Evolutionary conservation across 2,888 invertebrate species (phyloP).

Genomic region (Metopia argyrocephala): DNA sequence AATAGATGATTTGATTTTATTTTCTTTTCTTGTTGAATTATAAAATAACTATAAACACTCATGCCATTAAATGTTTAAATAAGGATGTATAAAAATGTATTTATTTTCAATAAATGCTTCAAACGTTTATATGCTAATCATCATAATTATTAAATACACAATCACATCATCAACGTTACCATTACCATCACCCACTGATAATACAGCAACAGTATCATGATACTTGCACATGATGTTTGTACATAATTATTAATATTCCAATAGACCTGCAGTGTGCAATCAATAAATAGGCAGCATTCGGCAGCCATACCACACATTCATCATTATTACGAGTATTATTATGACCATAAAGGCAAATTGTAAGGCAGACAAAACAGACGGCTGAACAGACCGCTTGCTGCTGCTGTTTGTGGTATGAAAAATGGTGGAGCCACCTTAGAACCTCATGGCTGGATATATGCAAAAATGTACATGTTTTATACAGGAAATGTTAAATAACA

Average conservation of each 20-base stretch:
- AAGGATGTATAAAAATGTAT: not conserved
- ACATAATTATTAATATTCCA: not conserved
- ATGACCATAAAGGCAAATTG: not conserved
- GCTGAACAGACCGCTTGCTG: not conserved
- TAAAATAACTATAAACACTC: too few relatives aligned
- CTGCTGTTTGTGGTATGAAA: not conserved
- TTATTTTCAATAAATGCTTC: not conserved
- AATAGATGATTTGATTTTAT: too few relatives aligned
- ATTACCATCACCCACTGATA: not conserved
- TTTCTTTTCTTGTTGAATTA: too few relatives aligned
- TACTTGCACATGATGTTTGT: slow-evolving; percentile 18
- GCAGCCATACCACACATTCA: not conserved
- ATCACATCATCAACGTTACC: not conserved
- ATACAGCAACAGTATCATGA: not conserved
- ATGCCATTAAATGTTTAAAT: too few relatives aligned
- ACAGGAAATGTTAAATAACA: slow-evolving; percentile 36
- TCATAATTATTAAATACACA: not conserved
- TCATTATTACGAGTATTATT: not conserved
- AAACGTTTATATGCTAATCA: not conserved
- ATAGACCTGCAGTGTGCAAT: not conserved
- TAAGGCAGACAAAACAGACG: not conserved
- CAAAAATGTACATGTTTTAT: slow-evolving; percentile 42
- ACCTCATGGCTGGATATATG: not conserved
- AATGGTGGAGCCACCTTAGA: not conserved
- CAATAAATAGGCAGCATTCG: not conserved